Conservation (phyloP, 1,140 invertebrate genomes). For the Drosophila elegans region DNA sequence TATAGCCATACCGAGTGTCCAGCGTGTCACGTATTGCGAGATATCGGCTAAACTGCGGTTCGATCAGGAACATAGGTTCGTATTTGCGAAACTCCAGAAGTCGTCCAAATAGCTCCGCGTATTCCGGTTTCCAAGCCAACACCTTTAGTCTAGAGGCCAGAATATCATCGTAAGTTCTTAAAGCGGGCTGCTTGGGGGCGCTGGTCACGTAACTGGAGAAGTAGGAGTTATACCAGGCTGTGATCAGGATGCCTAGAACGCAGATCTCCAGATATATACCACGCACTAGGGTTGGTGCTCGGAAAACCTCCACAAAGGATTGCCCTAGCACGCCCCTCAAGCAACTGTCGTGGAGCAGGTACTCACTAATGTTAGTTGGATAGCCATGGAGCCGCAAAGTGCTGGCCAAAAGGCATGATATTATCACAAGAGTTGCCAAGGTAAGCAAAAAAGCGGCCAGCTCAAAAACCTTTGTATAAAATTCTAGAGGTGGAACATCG, state of each 20-base stretch:
- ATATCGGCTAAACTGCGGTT: slow-evolving; percentile 50
- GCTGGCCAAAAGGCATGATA: slow-evolving; percentile 45
- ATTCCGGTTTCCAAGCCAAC: slow-evolving; percentile 59
- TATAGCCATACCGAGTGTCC: slow-evolving; percentile 63
- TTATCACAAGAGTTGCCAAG: slow-evolving; percentile 33
- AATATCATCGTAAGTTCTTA: slow-evolving; percentile 63
- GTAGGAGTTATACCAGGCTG: slow-evolving; percentile 76
- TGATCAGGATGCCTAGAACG: slow-evolving; percentile 67
- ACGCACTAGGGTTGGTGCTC: slow-evolving; percentile 55
- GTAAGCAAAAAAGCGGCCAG: slow-evolving; percentile 58
- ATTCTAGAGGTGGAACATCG: slow-evolving; percentile 64
- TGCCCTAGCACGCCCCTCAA: slow-evolving; percentile 70
- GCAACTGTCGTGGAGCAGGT: slow-evolving; percentile 67
- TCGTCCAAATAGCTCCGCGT: slow-evolving; percentile 57
- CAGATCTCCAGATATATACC: slow-evolving; percentile 74
- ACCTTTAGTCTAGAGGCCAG: slow-evolving; percentile 58
- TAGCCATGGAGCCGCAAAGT: slow-evolving; percentile 58
- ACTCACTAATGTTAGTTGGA: slow-evolving; percentile 46
- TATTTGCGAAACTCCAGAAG: slow-evolving; percentile 60
- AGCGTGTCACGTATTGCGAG: slow-evolving; percentile 52
- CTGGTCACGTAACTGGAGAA: slow-evolving; percentile 76
- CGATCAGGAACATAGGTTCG: slow-evolving; percentile 59
- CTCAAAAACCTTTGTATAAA: slow-evolving; percentile 70
- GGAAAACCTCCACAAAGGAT: slow-evolving; percentile 58
- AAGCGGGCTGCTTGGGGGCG: slow-evolving; percentile 52